Evolutionary conservation across 2,888 invertebrate genomes (phyloP).

Genomic region (Ischnura elegans): DNA sequence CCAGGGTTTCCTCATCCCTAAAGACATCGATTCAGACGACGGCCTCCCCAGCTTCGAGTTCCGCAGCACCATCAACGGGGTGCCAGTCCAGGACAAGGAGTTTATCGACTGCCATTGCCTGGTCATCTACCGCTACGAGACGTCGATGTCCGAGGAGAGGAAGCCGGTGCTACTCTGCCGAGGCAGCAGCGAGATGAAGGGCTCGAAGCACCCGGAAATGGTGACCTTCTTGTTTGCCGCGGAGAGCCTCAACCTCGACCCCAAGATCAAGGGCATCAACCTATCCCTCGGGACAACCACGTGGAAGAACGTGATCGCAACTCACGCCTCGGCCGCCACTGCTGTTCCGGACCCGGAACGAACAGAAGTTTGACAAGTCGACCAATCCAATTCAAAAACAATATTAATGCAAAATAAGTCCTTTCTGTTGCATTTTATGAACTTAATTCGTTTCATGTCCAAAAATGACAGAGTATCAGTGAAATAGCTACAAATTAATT

Average conservation of each 20-base stretch:
- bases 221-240: constrained; percentile 25
- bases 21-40: neutral
- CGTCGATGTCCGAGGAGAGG: neutral
- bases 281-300: neutral
- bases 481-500: too few species aligned
- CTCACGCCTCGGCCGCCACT: neutral
- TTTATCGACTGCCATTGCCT: neutral
- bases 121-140: neutral
- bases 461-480: too few species aligned
- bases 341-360: neutral
- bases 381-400: too few species aligned
- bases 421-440: too few species aligned
- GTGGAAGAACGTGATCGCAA: neutral
- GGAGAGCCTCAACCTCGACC: neutral
- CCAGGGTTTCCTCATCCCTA: neutral
- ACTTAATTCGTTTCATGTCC: too few species aligned
- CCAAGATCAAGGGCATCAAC: neutral
- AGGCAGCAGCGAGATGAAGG: neutral
- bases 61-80: neutral
- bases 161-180: neutral
- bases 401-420: too few species aligned
- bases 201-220: neutral
- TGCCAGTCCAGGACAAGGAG: neutral
- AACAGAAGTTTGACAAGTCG: too few species aligned
- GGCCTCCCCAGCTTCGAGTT: neutral